These are phyloP conservation scores for Heliconius hortense DNA, from an alignment of 2,888 invertebrate species.

Conservation along the genomic window DNA sequence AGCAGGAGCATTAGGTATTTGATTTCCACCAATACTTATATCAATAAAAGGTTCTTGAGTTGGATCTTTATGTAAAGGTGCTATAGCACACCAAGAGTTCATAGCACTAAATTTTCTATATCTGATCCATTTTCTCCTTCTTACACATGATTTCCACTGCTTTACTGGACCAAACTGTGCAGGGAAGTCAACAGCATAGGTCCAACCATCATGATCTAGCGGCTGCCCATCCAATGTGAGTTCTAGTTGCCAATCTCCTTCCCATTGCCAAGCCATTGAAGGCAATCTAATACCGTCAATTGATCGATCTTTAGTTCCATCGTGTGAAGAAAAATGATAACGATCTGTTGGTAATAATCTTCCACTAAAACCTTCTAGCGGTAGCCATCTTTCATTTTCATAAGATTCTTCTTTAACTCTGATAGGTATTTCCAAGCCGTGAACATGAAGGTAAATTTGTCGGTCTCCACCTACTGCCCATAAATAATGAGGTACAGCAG, in stretches of 20 bases:
- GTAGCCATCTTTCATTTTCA: constrained; percentile 97
- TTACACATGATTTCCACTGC: constrained; percentile 94
- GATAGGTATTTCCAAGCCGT: constrained; percentile 94
- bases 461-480: constrained; percentile 97
- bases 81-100: constrained; percentile 96
- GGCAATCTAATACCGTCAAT: constrained; percentile 92
- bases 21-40: constrained; percentile 92
- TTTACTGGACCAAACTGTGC: constrained; percentile 90
- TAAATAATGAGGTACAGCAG: constrained; percentile 91
- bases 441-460: constrained; percentile 95
- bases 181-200: constrained; percentile 95
- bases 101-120: constrained; percentile 93
- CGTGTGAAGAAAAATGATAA: constrained; percentile 91
- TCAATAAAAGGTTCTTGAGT: constrained; percentile 97
- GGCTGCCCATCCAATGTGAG: constrained; percentile 92
- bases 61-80: constrained; percentile 93
- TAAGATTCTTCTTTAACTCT: constrained; percentile 94
- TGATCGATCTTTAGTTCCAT: constrained; percentile 89
- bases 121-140: constrained; percentile 94
- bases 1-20: constrained; percentile 88
- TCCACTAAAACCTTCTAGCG: constrained; percentile 92
- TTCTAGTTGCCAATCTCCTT: constrained; percentile 95
- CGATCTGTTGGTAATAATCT: constrained; percentile 93
- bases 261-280: constrained; percentile 98
- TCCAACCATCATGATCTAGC: constrained; percentile 95